Base-by-base conservation (phyloP, 2,797 vertebrate genomes). In the Champsocephalus gunnari region DNA sequence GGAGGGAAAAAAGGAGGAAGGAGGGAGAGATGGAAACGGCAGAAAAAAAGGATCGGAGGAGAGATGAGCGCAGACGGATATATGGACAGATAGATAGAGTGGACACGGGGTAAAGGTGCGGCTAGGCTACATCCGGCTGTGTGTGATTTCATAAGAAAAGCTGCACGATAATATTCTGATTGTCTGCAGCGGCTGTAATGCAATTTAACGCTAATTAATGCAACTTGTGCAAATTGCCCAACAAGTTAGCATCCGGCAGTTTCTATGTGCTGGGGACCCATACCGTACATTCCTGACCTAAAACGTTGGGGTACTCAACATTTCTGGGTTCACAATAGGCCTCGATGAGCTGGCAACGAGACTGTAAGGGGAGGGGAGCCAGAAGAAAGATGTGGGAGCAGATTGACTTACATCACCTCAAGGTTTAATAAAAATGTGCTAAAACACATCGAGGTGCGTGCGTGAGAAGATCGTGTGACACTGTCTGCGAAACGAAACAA, bases 11-110 rank as follows among this genome's bases (percentile, higher is more conserved):
- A 55, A 76, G 71, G 78, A 95, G 94, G 95, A 95, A 95, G 95
- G 93, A 95, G 95, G 94, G 95, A 95, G 93, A 93, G 75, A 89
- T 82, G 65, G 86, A 81, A 82, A 79, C 77, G 32, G 95, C 94
- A 95, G 95, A 96, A 95, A 96, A 60, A 96, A 94, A 95, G 94
- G 95, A 95, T 95, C 92, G 93, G 92, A 95, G 95, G 92, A 91
- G 94, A 94, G 95, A 96, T 95, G 95, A 96, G 95, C 95, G 94
- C 74, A 82, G 83, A 85, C 50, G 17, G 87, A 86, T 66, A 73
- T 81, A 89, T 65, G 63, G 88, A 89, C 49, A 12, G 83, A 88
- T 66, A 61, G 86, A 85, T 75, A 57, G 63, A 78, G 57, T 63
- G 93, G 94, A 93, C 94, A 91, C 94, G 92, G 95, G 94, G 95